Percentiles rank a stretch among this genome's conserved stretches.
phyloP scores from a whole-genome alignment of 2,113 vertebrate genomes.

The Ploceus nigricollis region DNA sequence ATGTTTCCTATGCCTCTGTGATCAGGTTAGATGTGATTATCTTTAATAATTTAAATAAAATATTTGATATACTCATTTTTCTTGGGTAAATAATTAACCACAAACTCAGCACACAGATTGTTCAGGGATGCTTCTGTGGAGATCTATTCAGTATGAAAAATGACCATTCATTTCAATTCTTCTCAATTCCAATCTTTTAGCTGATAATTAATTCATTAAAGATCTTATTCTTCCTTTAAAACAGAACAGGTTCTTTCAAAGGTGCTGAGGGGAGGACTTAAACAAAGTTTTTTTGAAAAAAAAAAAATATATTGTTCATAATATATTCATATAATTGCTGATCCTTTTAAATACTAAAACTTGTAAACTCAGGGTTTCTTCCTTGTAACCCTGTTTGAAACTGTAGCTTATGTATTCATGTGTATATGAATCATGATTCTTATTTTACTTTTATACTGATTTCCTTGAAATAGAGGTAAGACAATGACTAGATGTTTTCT shows the following conservation, averaged over 20 bases:
- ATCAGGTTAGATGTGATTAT: neutral
- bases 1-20: neutral
- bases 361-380: neutral
- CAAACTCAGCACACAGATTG: neutral
- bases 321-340: neutral
- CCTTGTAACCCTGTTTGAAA: neutral
- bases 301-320: neutral
- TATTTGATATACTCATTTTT: neutral
- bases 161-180: neutral
- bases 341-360: neutral
- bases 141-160: neutral
- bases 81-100: neutral
- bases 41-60: neutral
- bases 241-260: neutral
- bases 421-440: neutral
- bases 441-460: neutral
- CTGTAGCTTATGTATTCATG: neutral
- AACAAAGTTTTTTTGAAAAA: neutral
- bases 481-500: neutral
- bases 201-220: neutral
- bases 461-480: neutral
- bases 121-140: neutral
- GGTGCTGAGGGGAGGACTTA: neutral
- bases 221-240: neutral
- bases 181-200: neutral